phyloP scores from a whole-genome alignment of 2,888 invertebrate species.

The Zaprionus obscuricornis region DNA sequence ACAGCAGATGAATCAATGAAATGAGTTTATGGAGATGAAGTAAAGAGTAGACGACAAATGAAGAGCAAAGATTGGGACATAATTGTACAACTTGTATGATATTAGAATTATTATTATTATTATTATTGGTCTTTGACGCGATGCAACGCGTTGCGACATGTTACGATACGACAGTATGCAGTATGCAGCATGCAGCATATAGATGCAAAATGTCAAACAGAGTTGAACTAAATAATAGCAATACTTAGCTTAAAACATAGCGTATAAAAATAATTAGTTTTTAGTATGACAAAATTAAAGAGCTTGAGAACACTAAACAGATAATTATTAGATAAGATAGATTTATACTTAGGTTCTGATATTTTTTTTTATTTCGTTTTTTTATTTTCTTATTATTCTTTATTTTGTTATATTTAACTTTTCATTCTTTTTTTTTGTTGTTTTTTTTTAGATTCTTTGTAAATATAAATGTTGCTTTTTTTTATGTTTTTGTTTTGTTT shows the following conservation, averaged over 20 bases:
- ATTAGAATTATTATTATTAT: too few relatives aligned
- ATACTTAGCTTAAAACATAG: conserved; percentile 73
- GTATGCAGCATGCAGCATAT: conserved; percentile 45
- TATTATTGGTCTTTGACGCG: too few relatives aligned
- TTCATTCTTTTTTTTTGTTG: conserved; percentile 18
- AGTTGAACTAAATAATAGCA: conserved; percentile 73
- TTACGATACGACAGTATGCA: background rate
- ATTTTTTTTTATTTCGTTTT: conserved; percentile 24
- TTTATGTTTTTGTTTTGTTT: too few relatives aligned
- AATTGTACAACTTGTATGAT: too few relatives aligned
- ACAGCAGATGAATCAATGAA: too few relatives aligned
- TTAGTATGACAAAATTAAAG: conserved; percentile 57
- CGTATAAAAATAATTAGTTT: conserved; percentile 67
- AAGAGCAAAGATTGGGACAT: too few relatives aligned
- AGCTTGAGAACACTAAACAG: conserved; percentile 59
- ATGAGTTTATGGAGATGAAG: too few relatives aligned
- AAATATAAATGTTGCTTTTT: conserved; percentile 47
- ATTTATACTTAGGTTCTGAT: conserved; percentile 58
- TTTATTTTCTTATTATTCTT: conserved; percentile 27
- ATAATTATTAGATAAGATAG: too few relatives aligned
- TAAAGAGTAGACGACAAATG: too few relatives aligned
- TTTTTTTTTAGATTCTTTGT: conserved; percentile 45
- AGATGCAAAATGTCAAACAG: conserved; percentile 63
- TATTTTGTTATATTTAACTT: conserved; percentile 29
- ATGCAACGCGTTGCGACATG: background rate